phyloP scores from a whole-genome alignment of 1,140 invertebrate genomes.

The Drosophila tristis region DNA sequence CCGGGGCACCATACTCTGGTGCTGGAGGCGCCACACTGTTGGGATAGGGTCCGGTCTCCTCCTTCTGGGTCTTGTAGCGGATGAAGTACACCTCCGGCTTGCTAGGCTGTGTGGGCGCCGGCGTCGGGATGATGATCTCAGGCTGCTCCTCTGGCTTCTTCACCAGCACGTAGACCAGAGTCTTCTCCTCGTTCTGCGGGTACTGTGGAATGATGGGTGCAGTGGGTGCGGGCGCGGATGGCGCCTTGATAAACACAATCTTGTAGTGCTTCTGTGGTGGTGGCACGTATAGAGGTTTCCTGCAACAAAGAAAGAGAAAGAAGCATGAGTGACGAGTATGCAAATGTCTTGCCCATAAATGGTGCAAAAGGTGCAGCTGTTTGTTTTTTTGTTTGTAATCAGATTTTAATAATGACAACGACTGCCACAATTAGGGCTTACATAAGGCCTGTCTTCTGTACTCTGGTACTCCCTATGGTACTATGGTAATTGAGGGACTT shows the following conservation, averaged over 20 bases:
- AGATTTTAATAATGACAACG: conserved; percentile 23
- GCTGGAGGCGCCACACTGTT: conserved; percentile 85
- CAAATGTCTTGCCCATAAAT: conserved; percentile 37
- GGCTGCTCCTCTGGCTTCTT: conserved; percentile 94
- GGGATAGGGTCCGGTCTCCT: conserved; percentile 85
- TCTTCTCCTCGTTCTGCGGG: conserved; percentile 93
- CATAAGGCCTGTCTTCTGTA: conserved; percentile 40
- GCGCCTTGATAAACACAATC: conserved; percentile 95
- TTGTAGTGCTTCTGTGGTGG: conserved; percentile 95
- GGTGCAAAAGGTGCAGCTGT: conserved; percentile 26
- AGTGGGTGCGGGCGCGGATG: conserved; percentile 91
- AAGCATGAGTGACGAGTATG: conserved; percentile 37
- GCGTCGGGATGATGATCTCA: conserved; percentile 90
- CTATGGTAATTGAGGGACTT: conserved; percentile 67
- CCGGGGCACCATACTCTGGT: conserved; percentile 85
- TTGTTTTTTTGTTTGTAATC: conserved; percentile 8
- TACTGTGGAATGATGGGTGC: conserved; percentile 90
- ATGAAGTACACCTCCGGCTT: conserved; percentile 95
- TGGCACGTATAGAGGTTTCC: conserved; percentile 87
- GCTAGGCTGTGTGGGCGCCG: conserved; percentile 91
- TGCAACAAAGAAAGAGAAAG: conserved; percentile 41
- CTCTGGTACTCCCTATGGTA: conserved; percentile 52
- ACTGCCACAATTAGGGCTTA: conserved; percentile 53
- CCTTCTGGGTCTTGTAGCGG: conserved; percentile 91
- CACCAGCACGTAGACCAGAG: conserved; percentile 94